Evolutionary conservation across 2,113 vertebrate genomes (phyloP).

Genomic region (Seriola quinqueradiata): DNA sequence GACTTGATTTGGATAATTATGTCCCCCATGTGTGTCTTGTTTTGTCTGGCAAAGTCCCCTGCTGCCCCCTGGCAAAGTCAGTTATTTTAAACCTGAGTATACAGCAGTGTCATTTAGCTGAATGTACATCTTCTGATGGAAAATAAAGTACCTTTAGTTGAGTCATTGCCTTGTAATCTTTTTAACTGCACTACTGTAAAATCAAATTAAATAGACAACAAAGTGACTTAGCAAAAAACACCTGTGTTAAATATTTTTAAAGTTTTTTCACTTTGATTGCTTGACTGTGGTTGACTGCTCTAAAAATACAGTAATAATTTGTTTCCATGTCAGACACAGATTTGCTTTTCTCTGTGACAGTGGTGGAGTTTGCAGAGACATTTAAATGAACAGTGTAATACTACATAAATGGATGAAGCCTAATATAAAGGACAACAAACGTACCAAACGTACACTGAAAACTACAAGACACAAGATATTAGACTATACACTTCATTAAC

Average conservation of each 20-base stretch:
- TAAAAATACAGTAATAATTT: background rate
- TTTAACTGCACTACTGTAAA: background rate
- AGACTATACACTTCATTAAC: background rate
- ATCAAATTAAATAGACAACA: background rate
- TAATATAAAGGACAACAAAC: too few relatives aligned
- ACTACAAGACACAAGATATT: background rate
- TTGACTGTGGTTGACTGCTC: background rate
- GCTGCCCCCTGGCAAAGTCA: background rate
- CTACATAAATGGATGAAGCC: background rate
- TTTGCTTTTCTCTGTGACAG: background rate
- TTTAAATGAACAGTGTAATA: background rate
- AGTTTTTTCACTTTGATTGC: background rate
- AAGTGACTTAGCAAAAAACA: background rate
- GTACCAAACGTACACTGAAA: background rate
- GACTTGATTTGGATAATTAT: background rate
- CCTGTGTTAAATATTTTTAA: background rate
- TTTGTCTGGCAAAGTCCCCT: background rate
- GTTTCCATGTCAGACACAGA: too few relatives aligned
- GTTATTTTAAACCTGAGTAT: constrained; percentile 17
- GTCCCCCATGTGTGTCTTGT: background rate
- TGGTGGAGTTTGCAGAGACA: background rate
- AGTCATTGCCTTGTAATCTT: background rate
- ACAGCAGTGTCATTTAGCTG: background rate
- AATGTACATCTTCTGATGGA: background rate
- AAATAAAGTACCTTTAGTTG: background rate